Conservation (phyloP, 92 coral and sea anemone genomes). For the Galaxea fascicularis region DNA sequence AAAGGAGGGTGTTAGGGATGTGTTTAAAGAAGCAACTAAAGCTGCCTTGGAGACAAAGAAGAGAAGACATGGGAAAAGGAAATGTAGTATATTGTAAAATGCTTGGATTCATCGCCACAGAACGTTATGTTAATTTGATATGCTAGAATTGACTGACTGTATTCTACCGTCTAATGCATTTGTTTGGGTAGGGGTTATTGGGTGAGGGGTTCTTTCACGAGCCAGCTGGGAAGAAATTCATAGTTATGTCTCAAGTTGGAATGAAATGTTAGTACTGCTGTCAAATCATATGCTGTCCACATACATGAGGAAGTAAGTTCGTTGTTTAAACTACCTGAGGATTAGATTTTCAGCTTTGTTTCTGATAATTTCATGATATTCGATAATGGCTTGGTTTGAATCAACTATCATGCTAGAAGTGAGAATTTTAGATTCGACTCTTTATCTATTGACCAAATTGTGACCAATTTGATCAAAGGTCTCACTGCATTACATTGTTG, state of each 20-base stretch:
- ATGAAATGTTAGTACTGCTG: slow-evolving; percentile 26
- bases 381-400: too few species aligned
- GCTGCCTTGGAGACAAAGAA: slow-evolving; percentile 91
- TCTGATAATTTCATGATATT: neutral
- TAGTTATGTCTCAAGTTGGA: slow-evolving; percentile 29
- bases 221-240: neutral
- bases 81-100: slow-evolving; percentile 84
- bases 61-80: slow-evolving; percentile 63
- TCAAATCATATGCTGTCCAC: neutral
- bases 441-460: too few species aligned
- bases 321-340: neutral
- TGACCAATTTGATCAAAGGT: too few species aligned
- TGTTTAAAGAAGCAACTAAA: slow-evolving; percentile 88
- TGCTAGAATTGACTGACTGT: slow-evolving; percentile 24
- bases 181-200: neutral
- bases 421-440: too few species aligned
- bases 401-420: too few species aligned
- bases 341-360: neutral
- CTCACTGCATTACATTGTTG: too few species aligned
- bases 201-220: slow-evolving; percentile 19
- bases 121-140: slow-evolving; percentile 16
- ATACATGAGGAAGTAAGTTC: neutral
- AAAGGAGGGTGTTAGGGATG: slow-evolving; percentile 94
- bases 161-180: neutral
- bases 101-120: slow-evolving; percentile 3